phyloP scores from a whole-genome alignment of 2,797 vertebrate species.

The Harpagifer antarcticus region DNA sequence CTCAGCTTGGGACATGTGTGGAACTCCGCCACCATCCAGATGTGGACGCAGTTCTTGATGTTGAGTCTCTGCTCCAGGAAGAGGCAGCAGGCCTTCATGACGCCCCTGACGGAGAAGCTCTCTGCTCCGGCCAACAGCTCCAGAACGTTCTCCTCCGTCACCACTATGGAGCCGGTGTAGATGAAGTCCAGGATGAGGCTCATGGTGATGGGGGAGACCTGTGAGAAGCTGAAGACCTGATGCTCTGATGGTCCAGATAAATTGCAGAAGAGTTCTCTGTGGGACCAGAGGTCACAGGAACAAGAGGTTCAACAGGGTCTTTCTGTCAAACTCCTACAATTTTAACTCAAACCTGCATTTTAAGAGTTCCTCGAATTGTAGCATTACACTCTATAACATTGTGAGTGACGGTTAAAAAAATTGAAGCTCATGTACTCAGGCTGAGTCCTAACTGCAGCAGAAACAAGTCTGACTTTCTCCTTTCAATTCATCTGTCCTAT shows the following conservation, averaged over 20 bases:
- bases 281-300: constrained; percentile 1
- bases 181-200: constrained; percentile 25
- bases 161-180: constrained; percentile 16
- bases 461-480: too few relatives aligned
- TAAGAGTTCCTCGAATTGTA: too few relatives aligned
- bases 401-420: too few relatives aligned
- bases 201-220: constrained; percentile 12
- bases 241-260: not conserved
- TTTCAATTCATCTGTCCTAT: too few relatives aligned
- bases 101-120: not conserved
- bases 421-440: too few relatives aligned
- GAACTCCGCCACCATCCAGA: constrained; percentile 3
- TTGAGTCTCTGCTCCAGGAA: constrained; percentile 20
- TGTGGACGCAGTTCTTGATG: constrained; percentile 19
- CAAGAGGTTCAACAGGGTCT: not conserved
- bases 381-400: too few relatives aligned
- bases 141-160: constrained; percentile 25
- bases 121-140: constrained; percentile 30
- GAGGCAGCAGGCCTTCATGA: constrained; percentile 13
- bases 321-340: not conserved
- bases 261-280: constrained; percentile 36
- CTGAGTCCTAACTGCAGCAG: too few relatives aligned
- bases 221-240: constrained; percentile 21
- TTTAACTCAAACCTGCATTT: not conserved
- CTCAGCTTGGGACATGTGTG: constrained; percentile 9